Percentiles rank a stretch among this genome's conserved stretches.
Conservation (phyloP, 1,140 invertebrate species). For the Drosophila santomea region DNA sequence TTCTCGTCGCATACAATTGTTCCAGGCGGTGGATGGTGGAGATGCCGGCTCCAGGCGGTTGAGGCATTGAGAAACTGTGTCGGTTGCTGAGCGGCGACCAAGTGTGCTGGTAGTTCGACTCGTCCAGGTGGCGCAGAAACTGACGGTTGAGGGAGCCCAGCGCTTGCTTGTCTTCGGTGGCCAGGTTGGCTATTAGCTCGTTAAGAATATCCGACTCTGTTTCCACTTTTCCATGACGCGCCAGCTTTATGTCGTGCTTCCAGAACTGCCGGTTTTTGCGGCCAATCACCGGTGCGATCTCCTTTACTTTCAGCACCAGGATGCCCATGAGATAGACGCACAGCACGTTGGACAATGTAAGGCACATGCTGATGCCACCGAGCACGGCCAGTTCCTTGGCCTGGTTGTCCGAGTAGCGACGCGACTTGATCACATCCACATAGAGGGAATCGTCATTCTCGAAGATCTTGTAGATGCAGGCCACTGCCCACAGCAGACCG, state of each 20-base stretch:
- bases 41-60: slow-evolving; percentile 24
- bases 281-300: slow-evolving; percentile 88
- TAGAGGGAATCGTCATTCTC: slow-evolving; percentile 83
- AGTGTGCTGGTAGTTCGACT: slow-evolving; percentile 68
- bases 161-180: slow-evolving; percentile 58
- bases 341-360: slow-evolving; percentile 90
- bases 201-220: slow-evolving; percentile 70
- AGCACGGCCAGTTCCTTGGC: slow-evolving; percentile 87
- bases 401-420: slow-evolving; percentile 86
- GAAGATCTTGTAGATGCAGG: slow-evolving; percentile 86
- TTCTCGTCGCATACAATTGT: slow-evolving; percentile 60
- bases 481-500: slow-evolving; percentile 89
- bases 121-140: slow-evolving; percentile 64
- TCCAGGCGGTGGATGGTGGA: slow-evolving; percentile 73
- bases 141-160: slow-evolving; percentile 53
- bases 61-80: slow-evolving; percentile 50
- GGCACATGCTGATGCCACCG: slow-evolving; percentile 88
- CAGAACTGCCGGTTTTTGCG: slow-evolving; percentile 87
- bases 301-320: slow-evolving; percentile 90
- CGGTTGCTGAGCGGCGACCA: slow-evolving; percentile 73
- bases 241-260: slow-evolving; percentile 88
- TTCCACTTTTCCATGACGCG: slow-evolving; percentile 77
- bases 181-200: slow-evolving; percentile 68
- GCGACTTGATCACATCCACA: slow-evolving; percentile 79
- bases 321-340: slow-evolving; percentile 90